These are phyloP conservation scores for Hypomecis atomaria DNA, from an alignment of 2,888 invertebrate species.

Conservation along the genomic window DNA sequence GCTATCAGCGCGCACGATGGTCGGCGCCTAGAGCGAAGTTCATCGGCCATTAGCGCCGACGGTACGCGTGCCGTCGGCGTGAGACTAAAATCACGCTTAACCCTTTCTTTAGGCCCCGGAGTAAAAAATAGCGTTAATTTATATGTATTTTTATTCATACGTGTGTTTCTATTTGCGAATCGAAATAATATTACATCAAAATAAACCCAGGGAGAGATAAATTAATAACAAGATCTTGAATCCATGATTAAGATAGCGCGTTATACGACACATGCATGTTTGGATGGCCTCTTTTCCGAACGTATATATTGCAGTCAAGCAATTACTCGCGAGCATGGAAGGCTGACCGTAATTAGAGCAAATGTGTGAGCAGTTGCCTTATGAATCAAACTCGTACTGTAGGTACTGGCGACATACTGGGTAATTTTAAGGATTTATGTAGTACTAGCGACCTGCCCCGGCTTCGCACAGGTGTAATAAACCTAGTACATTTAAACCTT, in stretches of 20 bases:
- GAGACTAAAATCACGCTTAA: too few relatives aligned
- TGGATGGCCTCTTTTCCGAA: slow-evolving; percentile 21
- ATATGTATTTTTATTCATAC: too few relatives aligned
- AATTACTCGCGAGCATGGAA: neutral
- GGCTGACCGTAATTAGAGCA: slow-evolving; percentile 21
- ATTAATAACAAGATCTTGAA: neutral
- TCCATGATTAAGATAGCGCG: neutral
- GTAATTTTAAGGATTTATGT: neutral
- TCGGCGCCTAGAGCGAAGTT: too few relatives aligned
- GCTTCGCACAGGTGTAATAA: too few relatives aligned
- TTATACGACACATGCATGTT: slow-evolving; percentile 17
- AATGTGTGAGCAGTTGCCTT: neutral
- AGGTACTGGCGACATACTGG: neutral
- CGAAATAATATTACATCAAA: neutral
- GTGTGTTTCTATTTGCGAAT: too few relatives aligned
- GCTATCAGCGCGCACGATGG: too few relatives aligned
- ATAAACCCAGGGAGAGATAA: neutral
- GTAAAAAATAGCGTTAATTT: too few relatives aligned
- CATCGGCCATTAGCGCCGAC: too few relatives aligned
- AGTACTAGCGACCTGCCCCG: too few relatives aligned
- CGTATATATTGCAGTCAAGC: slow-evolving; percentile 20
- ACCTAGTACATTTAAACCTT: too few relatives aligned
- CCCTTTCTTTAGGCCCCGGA: too few relatives aligned
- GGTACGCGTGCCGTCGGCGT: too few relatives aligned
- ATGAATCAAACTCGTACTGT: neutral